Evolutionary conservation across 2,797 vertebrate species (phyloP), one percentile per base, ranked within the genome.

Genomic region (Centroberyx gerrardi): DNA sequence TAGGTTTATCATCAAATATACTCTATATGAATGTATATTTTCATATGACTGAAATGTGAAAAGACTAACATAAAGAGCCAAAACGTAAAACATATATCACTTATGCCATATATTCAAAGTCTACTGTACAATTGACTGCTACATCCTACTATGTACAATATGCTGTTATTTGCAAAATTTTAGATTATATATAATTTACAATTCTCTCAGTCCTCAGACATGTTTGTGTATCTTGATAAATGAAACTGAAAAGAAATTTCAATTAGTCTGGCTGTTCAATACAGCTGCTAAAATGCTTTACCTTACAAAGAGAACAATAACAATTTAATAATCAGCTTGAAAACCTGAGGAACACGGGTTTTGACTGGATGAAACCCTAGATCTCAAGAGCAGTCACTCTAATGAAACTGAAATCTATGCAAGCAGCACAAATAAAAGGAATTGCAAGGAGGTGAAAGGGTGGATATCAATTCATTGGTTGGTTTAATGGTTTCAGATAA

Each of bases 31-130:
- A 67, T 65, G 13, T 31, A 31, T 29, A 5, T 29, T 51, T 51
- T n/a, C 49, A 53, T 38, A 8, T 36, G n/a, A 7, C n/a, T 33
- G 44, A 61, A 48, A 58, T 46, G 5, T 38, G 52, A 66, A 68
- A 62, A 53, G 14, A 7, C 46, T 48, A 48, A n/a, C 10, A 44
- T 44, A 44, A 12, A 3, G 0, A 15, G 46, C 15, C 46, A 48
- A 17, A 48, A 48, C 15, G 1, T 42, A 42, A 42, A 42, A 42
- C 33, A 42, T 10, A 13, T 13, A 42, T 10, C 8, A 10, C 9
- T 42, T 42, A 36, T 36, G 33, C 33, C 33, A 40, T 40, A 40
- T 40, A 42, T 42, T 42, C 40, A 9, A 42, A 42, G 40, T 10
- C 10, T 42, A 42, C 40, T 4, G 33, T 36, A 36, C 33, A 36